Evolutionary conservation across 2,113 vertebrate genomes (phyloP).

Genomic region (Oxyruncus cristatus): DNA sequence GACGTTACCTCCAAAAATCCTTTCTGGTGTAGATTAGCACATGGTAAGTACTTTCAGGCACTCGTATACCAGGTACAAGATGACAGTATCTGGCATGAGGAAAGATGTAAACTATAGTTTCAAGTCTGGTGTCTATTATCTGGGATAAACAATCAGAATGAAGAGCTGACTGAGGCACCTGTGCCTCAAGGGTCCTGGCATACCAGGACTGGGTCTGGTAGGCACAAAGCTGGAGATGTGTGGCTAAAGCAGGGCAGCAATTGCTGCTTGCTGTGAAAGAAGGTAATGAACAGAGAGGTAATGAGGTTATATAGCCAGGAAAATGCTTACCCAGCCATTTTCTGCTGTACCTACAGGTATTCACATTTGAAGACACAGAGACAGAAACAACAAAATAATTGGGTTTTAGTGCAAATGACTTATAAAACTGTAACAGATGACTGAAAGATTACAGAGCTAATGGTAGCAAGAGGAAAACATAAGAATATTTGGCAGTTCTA

Average conservation of each 20-base stretch:
- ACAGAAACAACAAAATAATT: neutral
- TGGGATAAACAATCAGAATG: neutral
- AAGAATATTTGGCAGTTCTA: neutral
- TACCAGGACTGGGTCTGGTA: neutral
- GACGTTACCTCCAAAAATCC: neutral
- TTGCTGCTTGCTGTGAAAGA: neutral
- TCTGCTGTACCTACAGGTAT: neutral
- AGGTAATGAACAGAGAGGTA: neutral
- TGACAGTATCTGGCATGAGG: neutral
- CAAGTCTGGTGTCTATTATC: neutral
- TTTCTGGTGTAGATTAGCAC: neutral
- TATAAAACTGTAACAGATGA: neutral
- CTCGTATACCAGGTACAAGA: neutral
- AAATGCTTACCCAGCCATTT: neutral
- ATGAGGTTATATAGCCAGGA: neutral
- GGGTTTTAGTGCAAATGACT: neutral
- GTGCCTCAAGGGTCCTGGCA: accelerated
- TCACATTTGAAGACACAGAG: neutral
- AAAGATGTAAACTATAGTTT: neutral
- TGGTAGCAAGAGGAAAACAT: neutral
- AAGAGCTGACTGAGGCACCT: neutral
- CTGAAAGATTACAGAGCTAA: neutral
- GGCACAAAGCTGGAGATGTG: neutral
- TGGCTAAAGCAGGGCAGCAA: neutral
- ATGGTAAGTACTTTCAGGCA: neutral